phyloP scores from a whole-genome alignment of 2,888 invertebrate species.

The Trichopria drosophilae region DNA sequence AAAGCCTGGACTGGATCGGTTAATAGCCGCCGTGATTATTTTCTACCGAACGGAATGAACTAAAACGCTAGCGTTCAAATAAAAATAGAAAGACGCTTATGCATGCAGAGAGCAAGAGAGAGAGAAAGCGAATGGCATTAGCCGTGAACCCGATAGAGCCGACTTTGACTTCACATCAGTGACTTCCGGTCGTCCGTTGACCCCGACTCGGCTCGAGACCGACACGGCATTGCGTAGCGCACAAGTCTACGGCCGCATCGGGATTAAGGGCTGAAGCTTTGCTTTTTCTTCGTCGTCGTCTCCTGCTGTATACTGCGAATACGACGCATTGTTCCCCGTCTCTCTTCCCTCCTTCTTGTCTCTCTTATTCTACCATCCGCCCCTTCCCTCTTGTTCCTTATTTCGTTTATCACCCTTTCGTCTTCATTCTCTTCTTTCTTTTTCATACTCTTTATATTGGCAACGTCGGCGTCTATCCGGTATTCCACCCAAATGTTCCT shows the following conservation, averaged over 20 bases:
- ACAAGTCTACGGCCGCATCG: slow-evolving; percentile 24
- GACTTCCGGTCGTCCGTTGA: slow-evolving; percentile 57
- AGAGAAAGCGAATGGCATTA: slow-evolving; percentile 27
- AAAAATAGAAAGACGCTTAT: slow-evolving; percentile 23
- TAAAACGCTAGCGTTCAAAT: too few species aligned
- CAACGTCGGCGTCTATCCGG: too few species aligned
- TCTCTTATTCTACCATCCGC: slow-evolving; percentile 12
- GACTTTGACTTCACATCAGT: slow-evolving; percentile 45
- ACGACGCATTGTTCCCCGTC: slow-evolving; percentile 11
- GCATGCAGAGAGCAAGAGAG: slow-evolving; percentile 2
- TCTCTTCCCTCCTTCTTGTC: slow-evolving; percentile 14
- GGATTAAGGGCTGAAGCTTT: slow-evolving; percentile 38
- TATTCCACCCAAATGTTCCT: too few species aligned
- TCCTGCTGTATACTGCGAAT: too few species aligned
- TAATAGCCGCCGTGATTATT: too few species aligned
- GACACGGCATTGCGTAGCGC: too few species aligned
- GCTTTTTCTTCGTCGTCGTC: too few species aligned
- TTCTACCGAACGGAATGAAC: too few species aligned
- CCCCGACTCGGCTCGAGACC: slow-evolving; percentile 44
- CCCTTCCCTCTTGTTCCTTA: slow-evolving; percentile 9
- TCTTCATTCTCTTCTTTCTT: slow-evolving; percentile 13
- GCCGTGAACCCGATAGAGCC: slow-evolving; percentile 38
- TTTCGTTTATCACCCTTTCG: slow-evolving; percentile 5
- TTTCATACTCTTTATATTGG: too few species aligned
- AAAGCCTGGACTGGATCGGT: too few species aligned